Conservation (phyloP, 2,113 vertebrate species). For the Gymnocephalus cernua region DNA sequence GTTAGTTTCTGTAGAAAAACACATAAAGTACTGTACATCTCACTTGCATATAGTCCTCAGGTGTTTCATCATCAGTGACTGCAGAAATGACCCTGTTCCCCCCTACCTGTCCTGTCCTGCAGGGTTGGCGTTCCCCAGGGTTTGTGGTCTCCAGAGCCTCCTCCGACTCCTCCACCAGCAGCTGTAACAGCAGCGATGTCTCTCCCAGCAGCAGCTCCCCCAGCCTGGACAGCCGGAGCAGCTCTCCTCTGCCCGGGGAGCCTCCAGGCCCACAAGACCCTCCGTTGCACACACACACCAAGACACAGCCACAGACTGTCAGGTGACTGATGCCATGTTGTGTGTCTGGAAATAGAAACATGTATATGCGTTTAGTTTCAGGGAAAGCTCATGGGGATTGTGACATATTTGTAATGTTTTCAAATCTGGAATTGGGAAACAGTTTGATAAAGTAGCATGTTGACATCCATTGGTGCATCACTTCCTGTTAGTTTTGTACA, state of each 20-base stretch:
- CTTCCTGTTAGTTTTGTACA: not conserved
- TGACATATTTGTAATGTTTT: not conserved
- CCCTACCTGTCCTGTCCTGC: not conserved
- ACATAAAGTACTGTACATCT: not conserved
- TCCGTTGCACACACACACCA: not conserved
- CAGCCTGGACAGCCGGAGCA: conserved; percentile 73
- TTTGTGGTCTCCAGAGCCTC: conserved; percentile 81
- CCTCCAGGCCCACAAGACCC: conserved; percentile 29
- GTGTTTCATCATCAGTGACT: not conserved
- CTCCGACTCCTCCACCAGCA: conserved; percentile 63
- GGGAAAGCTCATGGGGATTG: not conserved
- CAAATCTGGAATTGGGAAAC: not conserved
- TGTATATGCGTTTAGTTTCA: not conserved
- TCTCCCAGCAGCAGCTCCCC: conserved; percentile 80
- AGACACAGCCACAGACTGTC: conserved; percentile 16
- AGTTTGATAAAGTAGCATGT: not conserved
- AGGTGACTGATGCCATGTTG: conserved; percentile 53
- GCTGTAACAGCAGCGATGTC: conserved; percentile 68
- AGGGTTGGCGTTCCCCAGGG: conserved; percentile 83
- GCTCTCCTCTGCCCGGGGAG: conserved; percentile 75
- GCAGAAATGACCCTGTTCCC: not conserved
- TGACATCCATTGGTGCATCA: not conserved
- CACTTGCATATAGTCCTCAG: too few relatives aligned
- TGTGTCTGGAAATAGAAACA: not conserved
- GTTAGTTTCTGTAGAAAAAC: conserved; percentile 62